Evolutionary conservation across 2,888 invertebrate genomes (phyloP).

Genomic region (Lasioglossum villosulum): DNA sequence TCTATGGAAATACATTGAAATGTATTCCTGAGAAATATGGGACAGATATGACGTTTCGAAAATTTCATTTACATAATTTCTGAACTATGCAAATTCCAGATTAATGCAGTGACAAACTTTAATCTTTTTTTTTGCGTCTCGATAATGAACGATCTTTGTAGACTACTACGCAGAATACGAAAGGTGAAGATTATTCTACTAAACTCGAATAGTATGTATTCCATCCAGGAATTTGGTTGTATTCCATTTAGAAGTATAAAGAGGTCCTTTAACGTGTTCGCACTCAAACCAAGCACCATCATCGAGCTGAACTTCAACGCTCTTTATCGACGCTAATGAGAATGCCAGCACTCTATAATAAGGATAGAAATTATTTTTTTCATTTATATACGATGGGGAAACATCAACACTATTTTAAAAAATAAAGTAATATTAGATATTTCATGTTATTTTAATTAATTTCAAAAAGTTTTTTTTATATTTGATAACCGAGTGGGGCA

Average conservation of each 20-base stretch:
- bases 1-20: not conserved
- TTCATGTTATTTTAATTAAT: too few species aligned
- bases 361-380: not conserved
- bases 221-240: slow-evolving; percentile 88
- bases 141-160: not conserved
- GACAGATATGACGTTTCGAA: not conserved
- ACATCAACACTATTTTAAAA: too few species aligned
- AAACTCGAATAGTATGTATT: slow-evolving; percentile 89
- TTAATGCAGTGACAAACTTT: not conserved
- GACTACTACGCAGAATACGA: not conserved
- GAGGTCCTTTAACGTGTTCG: slow-evolving; percentile 87
- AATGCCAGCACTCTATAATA: slow-evolving; percentile 90
- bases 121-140: not conserved
- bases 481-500: too few species aligned
- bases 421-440: too few species aligned
- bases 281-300: slow-evolving; percentile 88
- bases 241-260: slow-evolving; percentile 91
- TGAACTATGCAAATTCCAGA: not conserved
- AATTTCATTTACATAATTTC: not conserved
- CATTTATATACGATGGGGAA: too few species aligned
- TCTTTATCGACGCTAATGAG: slow-evolving; percentile 88
- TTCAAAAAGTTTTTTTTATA: too few species aligned
- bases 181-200: slow-evolving; percentile 31
- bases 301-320: slow-evolving; percentile 89
- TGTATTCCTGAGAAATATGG: not conserved